A percentile compares a stretch with the other conserved stretches of the same genome.
These are phyloP conservation scores for Pollachius pollachius DNA, from an alignment of 2,113 vertebrate species.

Conservation along the genomic window DNA sequence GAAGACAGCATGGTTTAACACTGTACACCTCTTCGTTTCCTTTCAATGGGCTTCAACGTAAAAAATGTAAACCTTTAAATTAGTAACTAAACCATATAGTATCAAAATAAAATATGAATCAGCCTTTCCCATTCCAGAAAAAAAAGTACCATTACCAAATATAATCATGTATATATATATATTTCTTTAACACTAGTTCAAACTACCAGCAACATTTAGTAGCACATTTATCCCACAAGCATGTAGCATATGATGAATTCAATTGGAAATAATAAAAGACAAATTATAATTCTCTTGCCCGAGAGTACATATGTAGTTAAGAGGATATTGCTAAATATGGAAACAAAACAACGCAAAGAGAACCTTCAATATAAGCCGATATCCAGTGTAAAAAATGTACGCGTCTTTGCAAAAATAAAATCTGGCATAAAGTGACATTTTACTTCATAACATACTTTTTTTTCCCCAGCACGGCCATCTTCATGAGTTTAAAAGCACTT, in stretches of 20 bases:
- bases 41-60: slow-evolving; percentile 11
- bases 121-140: background rate
- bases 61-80: slow-evolving; percentile 45
- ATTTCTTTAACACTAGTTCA: background rate
- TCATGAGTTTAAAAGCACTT: background rate
- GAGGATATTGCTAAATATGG: background rate
- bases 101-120: background rate
- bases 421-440: background rate
- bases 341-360: slow-evolving; percentile 20
- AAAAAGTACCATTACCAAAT: background rate
- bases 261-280: slow-evolving; percentile 4
- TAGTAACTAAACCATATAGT: slow-evolving; percentile 1
- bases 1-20: slow-evolving; percentile 24
- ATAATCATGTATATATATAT: background rate
- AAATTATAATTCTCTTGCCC: background rate
- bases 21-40: slow-evolving; percentile 24
- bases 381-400: slow-evolving; percentile 15
- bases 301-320: slow-evolving; percentile 22
- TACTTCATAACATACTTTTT: background rate
- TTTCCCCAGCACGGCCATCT: background rate
- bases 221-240: too few species aligned
- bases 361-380: slow-evolving; percentile 7
- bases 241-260: too few species aligned
- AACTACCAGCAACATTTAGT: too few species aligned
- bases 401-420: background rate